Percentiles rank a stretch among this genome's conserved stretches.
phyloP scores from a whole-genome alignment of 1,140 invertebrate species.

The Meteorus sp. region DNA sequence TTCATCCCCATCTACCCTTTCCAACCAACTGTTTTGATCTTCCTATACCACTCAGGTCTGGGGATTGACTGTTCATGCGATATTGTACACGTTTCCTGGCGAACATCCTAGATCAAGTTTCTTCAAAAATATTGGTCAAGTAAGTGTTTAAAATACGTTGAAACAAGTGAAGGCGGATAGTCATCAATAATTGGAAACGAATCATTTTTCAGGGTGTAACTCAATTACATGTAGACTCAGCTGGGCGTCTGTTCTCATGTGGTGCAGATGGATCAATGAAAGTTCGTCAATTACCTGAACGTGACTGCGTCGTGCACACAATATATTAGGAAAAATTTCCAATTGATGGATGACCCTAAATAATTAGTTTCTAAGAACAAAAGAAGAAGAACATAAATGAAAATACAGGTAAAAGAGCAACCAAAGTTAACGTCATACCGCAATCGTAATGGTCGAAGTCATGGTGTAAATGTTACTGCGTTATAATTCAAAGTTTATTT shows the following conservation, averaged over 20 bases:
- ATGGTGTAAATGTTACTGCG: neutral
- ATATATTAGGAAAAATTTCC: slow-evolving; percentile 46
- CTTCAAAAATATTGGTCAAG: slow-evolving; percentile 93
- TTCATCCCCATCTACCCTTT: slow-evolving; percentile 3
- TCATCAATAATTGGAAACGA: too few relatives aligned
- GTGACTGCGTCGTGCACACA: slow-evolving; percentile 61
- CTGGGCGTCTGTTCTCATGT: slow-evolving; percentile 91
- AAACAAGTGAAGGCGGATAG: too few relatives aligned
- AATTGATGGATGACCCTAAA: slow-evolving; percentile 33
- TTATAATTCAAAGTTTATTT: too few relatives aligned
- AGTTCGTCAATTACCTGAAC: slow-evolving; percentile 84
- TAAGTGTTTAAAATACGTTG: slow-evolving; percentile 28
- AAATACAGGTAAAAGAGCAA: neutral
- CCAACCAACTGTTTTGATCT: slow-evolving; percentile 25
- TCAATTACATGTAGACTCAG: slow-evolving; percentile 87
- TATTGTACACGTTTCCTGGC: slow-evolving; percentile 84
- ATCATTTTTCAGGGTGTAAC: slow-evolving; percentile 84
- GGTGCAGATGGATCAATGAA: slow-evolving; percentile 99
- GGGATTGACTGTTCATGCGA: slow-evolving; percentile 82
- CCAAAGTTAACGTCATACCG: neutral
- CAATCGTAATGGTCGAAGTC: neutral
- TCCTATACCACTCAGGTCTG: slow-evolving; percentile 93
- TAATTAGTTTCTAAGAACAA: slow-evolving; percentile 32
- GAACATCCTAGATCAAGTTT: slow-evolving; percentile 93
- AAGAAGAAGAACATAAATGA: neutral